Conservation (phyloP, 1,140 invertebrate genomes). For the Nasonia giraulti region DNA sequence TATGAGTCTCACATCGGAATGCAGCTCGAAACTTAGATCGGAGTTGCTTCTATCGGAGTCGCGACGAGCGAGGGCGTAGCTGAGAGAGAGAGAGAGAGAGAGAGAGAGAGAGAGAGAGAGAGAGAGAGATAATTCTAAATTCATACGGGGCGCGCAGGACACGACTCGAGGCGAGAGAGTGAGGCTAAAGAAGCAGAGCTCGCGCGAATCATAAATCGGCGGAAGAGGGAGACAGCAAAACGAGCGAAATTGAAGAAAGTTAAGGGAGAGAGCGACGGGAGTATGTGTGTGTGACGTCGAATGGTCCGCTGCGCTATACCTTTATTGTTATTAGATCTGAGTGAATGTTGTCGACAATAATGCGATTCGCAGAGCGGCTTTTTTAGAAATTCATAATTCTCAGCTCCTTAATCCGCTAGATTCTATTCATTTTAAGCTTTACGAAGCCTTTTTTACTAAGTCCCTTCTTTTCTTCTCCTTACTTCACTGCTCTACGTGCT, state of each 20-base stretch:
- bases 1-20: conserved; percentile 17
- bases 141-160: conserved; percentile 24
- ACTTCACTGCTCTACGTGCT: background rate
- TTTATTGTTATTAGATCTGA: too few species aligned
- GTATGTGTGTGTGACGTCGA: too few species aligned
- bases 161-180: background rate
- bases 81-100: conserved; percentile 31
- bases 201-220: conserved; percentile 38
- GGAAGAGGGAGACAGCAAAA: conserved; percentile 4
- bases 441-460: conserved; percentile 17
- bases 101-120: conserved; percentile 30
- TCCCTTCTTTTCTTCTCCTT: conserved; percentile 9
- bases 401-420: background rate
- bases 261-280: background rate
- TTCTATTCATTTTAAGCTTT: conserved; percentile 8
- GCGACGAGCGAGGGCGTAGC: background rate
- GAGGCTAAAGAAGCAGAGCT: background rate
- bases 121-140: conserved; percentile 44
- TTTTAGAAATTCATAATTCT: conserved; percentile 20
- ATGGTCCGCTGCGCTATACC: too few species aligned
- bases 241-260: conserved; percentile 39
- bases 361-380: background rate
- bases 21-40: conserved; percentile 24
- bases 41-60: conserved; percentile 15
- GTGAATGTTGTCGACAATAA: too few species aligned